phyloP scores from a whole-genome alignment of 2,113 vertebrate species.

The Sialia sialis region DNA sequence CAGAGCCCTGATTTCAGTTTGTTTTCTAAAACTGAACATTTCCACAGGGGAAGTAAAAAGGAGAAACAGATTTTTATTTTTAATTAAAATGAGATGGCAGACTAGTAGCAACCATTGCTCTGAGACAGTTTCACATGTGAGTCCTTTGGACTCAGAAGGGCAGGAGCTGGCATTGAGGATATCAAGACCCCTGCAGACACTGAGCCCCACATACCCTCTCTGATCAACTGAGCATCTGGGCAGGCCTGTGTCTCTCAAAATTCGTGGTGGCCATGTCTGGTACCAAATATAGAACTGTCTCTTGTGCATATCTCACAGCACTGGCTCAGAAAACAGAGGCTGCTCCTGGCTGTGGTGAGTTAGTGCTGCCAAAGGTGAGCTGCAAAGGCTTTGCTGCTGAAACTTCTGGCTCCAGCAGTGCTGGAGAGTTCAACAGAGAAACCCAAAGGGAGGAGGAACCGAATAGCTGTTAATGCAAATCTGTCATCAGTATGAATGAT shows the following conservation, averaged over 20 bases:
- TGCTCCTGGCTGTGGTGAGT: not conserved
- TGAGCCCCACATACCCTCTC: not conserved
- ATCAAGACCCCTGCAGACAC: not conserved
- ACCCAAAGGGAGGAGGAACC: not conserved
- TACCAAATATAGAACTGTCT: not conserved
- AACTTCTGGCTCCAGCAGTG: not conserved
- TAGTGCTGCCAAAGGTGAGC: not conserved
- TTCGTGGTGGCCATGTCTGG: fast-evolving
- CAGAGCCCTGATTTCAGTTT: not conserved
- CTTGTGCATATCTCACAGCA: fast-evolving
- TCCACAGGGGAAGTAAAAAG: not conserved
- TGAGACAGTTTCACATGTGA: not conserved
- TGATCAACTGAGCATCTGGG: not conserved
- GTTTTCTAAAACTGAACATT: not conserved
- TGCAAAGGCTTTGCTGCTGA: not conserved
- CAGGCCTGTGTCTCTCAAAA: not conserved
- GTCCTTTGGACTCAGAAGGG: not conserved
- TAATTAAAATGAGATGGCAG: not conserved
- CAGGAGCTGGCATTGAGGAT: not conserved
- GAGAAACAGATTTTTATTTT: not conserved
- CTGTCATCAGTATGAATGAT: not conserved
- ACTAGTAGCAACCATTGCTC: not conserved
- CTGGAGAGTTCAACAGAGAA: not conserved
- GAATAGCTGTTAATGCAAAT: not conserved
- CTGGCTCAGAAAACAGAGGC: not conserved